Conservation (phyloP, 1,140 invertebrate genomes). For the Drosophila ohnishii region DNA sequence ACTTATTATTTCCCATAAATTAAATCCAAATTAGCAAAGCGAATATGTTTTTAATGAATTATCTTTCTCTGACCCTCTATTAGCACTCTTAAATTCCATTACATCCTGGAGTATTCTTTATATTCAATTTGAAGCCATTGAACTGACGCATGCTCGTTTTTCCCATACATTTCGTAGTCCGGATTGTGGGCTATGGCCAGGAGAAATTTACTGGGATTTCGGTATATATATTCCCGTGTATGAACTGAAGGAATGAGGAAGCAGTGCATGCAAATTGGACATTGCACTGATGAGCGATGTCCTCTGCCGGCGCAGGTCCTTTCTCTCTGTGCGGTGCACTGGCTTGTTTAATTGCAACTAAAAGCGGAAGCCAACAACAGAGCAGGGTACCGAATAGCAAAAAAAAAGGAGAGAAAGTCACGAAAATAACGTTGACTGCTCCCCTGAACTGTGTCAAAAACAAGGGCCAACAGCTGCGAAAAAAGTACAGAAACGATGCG, state of each 20-base stretch:
- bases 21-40: not conserved
- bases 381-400: not conserved
- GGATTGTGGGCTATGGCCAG: slow-evolving; percentile 23
- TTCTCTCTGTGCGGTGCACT: slow-evolving; percentile 49
- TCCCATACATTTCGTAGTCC: not conserved
- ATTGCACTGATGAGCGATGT: slow-evolving; percentile 69
- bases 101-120: not conserved
- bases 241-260: slow-evolving; percentile 12
- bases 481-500: slow-evolving; percentile 5
- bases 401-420: slow-evolving; percentile 9
- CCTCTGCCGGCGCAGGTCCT: slow-evolving; percentile 36
- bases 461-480: slow-evolving; percentile 44
- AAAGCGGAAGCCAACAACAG: slow-evolving; percentile 56
- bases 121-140: slow-evolving; percentile 34
- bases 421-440: slow-evolving; percentile 59
- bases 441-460: slow-evolving; percentile 75
- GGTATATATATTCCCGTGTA: slow-evolving; percentile 1
- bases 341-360: slow-evolving; percentile 80
- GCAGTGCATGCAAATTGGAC: slow-evolving; percentile 66
- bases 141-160: not conserved
- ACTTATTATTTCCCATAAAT: not conserved
- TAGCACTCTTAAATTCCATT: not conserved
- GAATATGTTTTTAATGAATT: not conserved
- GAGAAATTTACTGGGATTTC: slow-evolving; percentile 8
- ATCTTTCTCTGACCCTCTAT: not conserved